Evolutionary conservation across 1,140 invertebrate genomes (phyloP), one percentile per base, ranked within the genome.

Genomic region (Cepaea nemoralis): DNA sequence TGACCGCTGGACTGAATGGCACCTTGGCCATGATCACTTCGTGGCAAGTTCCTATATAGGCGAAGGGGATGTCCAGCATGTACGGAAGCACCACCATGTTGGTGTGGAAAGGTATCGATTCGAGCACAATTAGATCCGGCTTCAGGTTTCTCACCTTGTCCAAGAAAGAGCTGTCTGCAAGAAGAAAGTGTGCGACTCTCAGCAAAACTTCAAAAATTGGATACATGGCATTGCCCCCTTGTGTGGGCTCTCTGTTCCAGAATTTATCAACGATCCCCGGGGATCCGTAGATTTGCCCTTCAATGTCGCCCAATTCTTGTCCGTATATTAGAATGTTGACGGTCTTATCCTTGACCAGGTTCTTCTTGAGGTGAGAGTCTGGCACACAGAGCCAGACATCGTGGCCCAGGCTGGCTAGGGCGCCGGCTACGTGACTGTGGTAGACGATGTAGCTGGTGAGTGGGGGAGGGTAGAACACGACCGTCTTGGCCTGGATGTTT

Each of bases 61-160:
- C 76, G 35, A 82, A 83, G 2, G 82, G 80, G 3, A 85, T 55
- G n/a, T 69, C 74, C 31, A 83, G 48, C 31, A 42, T 77, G 63
- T 85, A 83, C 0, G 84, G 71, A 3, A 83, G 59, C 19, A 82
- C 45, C 0, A 55, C 14, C 39, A 82, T 40, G 31, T 55, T 77
- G 31, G 33, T 70, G 24, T 40, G 19, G 10, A 67, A 45, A 22
- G 78, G 73, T 0, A 40, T 27, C 31, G 31, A 37, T 66, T 85
- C 84, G 0, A 85, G 16, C 27, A 85, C 73, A 35, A 82, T 42
- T 0, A 83, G 48, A 22, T 83, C 76, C 3, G 82, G 82, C 8
- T 45, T 16, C 0, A 79, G 5, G 0, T 74, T 37, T 14, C 45
- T 69, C 0, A 83, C 22, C n/a, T 3, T 14, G 0, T 74, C 14